phyloP scores from a whole-genome alignment of 1,140 invertebrate species.

The Drosophila cardini region DNA sequence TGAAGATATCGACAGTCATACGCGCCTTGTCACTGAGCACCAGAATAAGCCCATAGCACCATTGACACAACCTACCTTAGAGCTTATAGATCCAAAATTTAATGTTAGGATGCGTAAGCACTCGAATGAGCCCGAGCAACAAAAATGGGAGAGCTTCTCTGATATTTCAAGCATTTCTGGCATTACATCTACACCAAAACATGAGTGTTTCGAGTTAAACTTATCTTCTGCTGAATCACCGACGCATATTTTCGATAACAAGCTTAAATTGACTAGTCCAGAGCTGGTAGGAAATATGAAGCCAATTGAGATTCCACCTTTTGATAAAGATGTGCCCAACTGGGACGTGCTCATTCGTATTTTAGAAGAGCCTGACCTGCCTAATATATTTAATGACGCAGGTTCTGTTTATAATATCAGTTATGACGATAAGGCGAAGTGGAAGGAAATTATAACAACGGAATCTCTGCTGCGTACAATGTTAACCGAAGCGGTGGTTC shows the following conservation, averaged over 20 bases:
- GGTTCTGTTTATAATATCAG: constrained; percentile 84
- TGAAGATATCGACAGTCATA: constrained; percentile 94
- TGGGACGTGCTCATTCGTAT: constrained; percentile 94
- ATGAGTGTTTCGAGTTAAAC: constrained; percentile 87
- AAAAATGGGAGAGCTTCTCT: constrained; percentile 94
- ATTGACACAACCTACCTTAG: constrained; percentile 84
- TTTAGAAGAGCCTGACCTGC: constrained; percentile 87
- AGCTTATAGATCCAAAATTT: constrained; percentile 87
- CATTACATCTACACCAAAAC: constrained; percentile 88
- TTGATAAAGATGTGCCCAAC: constrained; percentile 87
- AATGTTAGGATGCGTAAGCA: constrained; percentile 94
- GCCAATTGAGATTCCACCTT: constrained; percentile 85
- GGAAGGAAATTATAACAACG: constrained; percentile 95
- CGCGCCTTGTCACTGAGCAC: constrained; percentile 92
- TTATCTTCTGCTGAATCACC: constrained; percentile 85
- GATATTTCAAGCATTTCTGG: constrained; percentile 92
- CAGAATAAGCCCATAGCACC: constrained; percentile 87
- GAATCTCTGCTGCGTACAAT: constrained; percentile 92
- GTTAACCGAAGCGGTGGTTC: constrained; percentile 92
- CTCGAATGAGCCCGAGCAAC: constrained; percentile 88
- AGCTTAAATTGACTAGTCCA: constrained; percentile 84
- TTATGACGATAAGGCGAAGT: constrained; percentile 91
- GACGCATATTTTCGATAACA: constrained; percentile 80
- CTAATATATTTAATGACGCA: constrained; percentile 69
- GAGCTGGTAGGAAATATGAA: constrained; percentile 87